These are phyloP conservation scores for Trinorchestia longiramus DNA, from an alignment of 1,140 invertebrate species.

Conservation along the genomic window DNA sequence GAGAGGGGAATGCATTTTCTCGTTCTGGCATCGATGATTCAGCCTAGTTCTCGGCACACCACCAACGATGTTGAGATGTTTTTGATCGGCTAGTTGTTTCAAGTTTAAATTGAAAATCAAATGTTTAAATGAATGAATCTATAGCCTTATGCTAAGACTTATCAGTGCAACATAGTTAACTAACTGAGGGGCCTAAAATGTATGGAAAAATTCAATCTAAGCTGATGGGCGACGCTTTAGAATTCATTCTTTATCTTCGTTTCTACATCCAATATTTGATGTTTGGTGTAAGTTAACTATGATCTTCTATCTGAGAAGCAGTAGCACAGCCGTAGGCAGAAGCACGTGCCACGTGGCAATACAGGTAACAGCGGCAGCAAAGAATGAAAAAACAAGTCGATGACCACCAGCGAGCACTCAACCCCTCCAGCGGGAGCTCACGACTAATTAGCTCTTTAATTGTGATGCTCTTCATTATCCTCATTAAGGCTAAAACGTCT, in stretches of 20 bases:
- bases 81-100: no score
- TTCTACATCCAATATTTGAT: no score
- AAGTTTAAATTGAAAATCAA: no score
- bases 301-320: no score
- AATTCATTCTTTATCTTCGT: no score
- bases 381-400: not conserved
- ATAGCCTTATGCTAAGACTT: no score
- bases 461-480: constrained; percentile 43
- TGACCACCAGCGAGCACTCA: not conserved
- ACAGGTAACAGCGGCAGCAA: not conserved
- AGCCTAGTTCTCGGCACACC: not conserved
- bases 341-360: not conserved
- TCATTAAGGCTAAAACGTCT: constrained; percentile 40
- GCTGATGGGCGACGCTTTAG: no score
- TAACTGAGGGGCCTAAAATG: no score
- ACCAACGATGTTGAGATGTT: not conserved
- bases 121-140: no score
- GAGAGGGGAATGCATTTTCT: not conserved
- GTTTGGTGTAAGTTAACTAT: no score
- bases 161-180: no score
- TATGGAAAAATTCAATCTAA: no score
- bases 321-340: not conserved
- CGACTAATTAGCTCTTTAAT: constrained; percentile 29
- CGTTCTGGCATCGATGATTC: not conserved
- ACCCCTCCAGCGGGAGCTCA: not conserved